phyloP scores from a whole-genome alignment of 2,797 vertebrate genomes.

The Hemitrygon akajei region DNA sequence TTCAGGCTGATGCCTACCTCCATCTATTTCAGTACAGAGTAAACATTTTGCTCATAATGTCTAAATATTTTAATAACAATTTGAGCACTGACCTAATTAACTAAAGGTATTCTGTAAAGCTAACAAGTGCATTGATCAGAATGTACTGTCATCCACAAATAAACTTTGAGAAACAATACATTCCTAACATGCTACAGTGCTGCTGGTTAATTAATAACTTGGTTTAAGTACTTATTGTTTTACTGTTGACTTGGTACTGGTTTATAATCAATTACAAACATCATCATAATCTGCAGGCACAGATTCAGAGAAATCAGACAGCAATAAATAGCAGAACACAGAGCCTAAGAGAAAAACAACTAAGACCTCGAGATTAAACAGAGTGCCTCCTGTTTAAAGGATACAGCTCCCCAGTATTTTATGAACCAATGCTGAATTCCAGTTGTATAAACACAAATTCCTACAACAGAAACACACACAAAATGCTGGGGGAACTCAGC shows the following conservation, averaged over 20 bases:
- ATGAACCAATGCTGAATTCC: neutral
- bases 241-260: conserved; percentile 22
- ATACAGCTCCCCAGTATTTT: neutral
- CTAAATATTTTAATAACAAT: conserved; percentile 20
- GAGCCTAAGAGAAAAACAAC: neutral
- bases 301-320: neutral
- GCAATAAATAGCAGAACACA: neutral
- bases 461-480: too few relatives aligned
- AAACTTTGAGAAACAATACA: neutral
- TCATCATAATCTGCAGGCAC: conserved; percentile 14
- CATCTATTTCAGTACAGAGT: neutral
- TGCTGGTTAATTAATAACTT: neutral
- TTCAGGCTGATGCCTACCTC: neutral
- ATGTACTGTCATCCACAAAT: neutral
- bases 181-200: neutral
- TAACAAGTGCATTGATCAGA: neutral
- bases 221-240: neutral
- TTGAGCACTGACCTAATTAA: neutral
- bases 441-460: neutral
- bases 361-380: neutral
- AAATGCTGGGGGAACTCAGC: too few relatives aligned
- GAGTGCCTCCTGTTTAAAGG: neutral
- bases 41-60: neutral
- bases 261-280: conserved; percentile 19
- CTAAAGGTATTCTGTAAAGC: neutral